Evolutionary conservation across 2,888 invertebrate genomes (phyloP), one percentile per base, ranked within the genome.

Genomic region (Chloromyia formosa): DNA sequence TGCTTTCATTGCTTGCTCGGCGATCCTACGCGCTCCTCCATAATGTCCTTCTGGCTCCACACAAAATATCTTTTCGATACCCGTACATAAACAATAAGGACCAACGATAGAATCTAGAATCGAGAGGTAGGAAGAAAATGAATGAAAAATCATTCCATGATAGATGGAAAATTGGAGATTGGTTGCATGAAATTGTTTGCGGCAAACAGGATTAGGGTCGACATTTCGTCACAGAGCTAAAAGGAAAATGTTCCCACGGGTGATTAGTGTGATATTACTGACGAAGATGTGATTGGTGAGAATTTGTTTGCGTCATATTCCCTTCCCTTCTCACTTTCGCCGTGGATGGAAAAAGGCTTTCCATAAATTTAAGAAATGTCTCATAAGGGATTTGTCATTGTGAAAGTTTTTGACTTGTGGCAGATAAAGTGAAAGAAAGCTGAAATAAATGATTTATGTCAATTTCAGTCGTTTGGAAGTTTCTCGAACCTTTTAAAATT

Each of bases 91-190:
- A 35, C 27, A 35, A 35, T n/a, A 49, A 49, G 12, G 42, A 12
- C 49, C 16, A 49, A 49, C 49, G 10, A 49, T 49, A 12, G 49
- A n/a, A 35, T 12, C 49, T 4, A 35, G 7, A 35, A 35, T 62
- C 35, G n/a, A 49, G 27, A 5, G 35, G 35, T 3, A 14, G 40
- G 12, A 23, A 23, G 23, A 23, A 23, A 40, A 60, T 12, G 27
- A 62, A 16, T 62, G 62, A 62, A 62, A 62, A 62, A 62, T 62
- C 62, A 62, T 61, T 61, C 18, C 27, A 40, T 62, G 40, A 62
- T 40, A 12, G 27, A 61, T 62, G 35, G 40, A 62, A 62, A 62
- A 62, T 20, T 40, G 23, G 62, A 16, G 23, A 62, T 18, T 40
- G 23, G 23, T 23, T 60, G 23, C 60, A 10, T 23, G 20, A 60